Conservation (phyloP, 2,113 vertebrate genomes). For the Rhea pennata region DNA sequence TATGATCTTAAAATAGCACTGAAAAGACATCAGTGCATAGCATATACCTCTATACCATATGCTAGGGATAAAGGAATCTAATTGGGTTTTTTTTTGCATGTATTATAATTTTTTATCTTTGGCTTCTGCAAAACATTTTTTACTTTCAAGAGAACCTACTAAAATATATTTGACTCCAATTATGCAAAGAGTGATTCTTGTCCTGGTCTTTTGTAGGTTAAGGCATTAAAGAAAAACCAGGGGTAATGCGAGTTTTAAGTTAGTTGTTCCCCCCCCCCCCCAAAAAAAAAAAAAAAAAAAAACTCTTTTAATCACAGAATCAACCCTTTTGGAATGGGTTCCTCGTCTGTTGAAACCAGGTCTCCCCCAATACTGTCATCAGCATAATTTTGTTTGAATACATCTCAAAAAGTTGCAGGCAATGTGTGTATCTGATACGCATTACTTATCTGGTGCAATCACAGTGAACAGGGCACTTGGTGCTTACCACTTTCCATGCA, state of each 20-base stretch:
- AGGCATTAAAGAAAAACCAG: background rate
- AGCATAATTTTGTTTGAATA: background rate
- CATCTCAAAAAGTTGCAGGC: background rate
- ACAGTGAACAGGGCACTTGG: background rate
- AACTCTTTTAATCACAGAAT: background rate
- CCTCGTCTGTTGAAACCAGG: background rate
- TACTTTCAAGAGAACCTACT: background rate
- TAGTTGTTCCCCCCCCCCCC: background rate
- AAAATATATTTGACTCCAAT: background rate
- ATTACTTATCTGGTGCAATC: background rate
- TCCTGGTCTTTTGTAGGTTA: slow-evolving; percentile 29
- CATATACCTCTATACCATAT: slow-evolving; percentile 62
- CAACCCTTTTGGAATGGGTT: background rate
- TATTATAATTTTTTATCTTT: slow-evolving; percentile 25
- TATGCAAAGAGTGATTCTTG: background rate
- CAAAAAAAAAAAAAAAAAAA: background rate
- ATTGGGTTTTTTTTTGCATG: background rate
- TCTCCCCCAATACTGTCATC: background rate
- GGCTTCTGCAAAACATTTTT: background rate
- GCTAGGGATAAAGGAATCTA: slow-evolving; percentile 60
- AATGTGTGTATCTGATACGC: background rate
- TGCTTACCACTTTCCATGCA: rapidly evolving
- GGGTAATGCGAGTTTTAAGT: background rate
- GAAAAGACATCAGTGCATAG: slow-evolving; percentile 57
- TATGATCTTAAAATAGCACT: slow-evolving; percentile 66